Conservation (phyloP, 2,888 invertebrate genomes). For the Erebia palarica region DNA sequence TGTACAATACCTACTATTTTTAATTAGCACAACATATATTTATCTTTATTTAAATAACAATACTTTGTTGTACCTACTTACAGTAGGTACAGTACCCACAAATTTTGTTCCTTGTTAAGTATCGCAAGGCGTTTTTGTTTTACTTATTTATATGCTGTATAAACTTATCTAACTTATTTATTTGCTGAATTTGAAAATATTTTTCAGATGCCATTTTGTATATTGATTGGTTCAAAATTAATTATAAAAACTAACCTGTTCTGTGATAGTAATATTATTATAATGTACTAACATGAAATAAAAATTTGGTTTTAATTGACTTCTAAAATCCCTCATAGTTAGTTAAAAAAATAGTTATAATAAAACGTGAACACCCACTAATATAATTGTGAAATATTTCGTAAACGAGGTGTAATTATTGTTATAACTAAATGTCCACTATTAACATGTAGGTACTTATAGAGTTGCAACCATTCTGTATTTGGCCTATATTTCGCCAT, state of each 20-base stretch:
- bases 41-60: background rate
- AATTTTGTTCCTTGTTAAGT: background rate
- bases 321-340: background rate
- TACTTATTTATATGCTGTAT: slow-evolving; percentile 14
- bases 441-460: no score
- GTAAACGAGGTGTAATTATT: no score
- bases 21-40: background rate
- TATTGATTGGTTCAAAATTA: slow-evolving; percentile 34
- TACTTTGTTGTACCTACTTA: background rate
- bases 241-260: slow-evolving; percentile 33
- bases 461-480: no score
- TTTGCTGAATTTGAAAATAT: slow-evolving; percentile 14
- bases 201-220: slow-evolving; percentile 34
- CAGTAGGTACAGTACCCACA: background rate
- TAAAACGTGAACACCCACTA: no score
- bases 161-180: slow-evolving; percentile 1
- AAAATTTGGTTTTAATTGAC: slow-evolving; percentile 22
- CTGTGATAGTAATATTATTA: slow-evolving; percentile 41
- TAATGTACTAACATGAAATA: slow-evolving; percentile 30
- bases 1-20: background rate
- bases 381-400: no score
- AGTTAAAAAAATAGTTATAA: no score
- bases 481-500: no score
- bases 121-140: background rate
- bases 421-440: no score